Evolutionary conservation across 2,797 vertebrate species (phyloP).

Genomic region (Mus minutoides): DNA sequence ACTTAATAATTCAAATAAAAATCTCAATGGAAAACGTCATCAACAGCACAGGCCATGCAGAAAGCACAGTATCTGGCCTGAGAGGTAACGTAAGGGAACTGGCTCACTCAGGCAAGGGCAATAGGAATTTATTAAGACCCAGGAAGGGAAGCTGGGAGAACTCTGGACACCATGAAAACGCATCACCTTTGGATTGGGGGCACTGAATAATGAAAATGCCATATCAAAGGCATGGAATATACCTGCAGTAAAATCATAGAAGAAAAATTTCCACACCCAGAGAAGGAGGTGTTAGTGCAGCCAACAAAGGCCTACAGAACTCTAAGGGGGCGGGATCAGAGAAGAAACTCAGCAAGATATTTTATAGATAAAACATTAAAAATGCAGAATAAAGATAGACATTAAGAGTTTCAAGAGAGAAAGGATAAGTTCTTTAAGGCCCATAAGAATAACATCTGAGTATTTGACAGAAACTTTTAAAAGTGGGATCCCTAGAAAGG

Average conservation of each 20-base stretch:
- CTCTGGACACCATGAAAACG: background rate
- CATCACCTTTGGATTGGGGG: background rate
- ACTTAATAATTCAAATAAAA: background rate
- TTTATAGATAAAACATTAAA: background rate
- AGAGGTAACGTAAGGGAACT: background rate
- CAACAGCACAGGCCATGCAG: background rate
- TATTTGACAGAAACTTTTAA: background rate
- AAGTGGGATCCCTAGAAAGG: background rate
- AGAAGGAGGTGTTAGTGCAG: background rate
- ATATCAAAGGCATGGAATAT: background rate
- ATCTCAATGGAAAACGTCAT: background rate
- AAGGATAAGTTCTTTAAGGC: background rate
- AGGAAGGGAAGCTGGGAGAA: too few relatives aligned
- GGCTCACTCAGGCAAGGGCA: background rate
- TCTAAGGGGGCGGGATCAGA: too few relatives aligned
- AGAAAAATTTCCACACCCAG: background rate
- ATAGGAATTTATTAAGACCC: background rate
- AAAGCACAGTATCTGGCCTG: background rate
- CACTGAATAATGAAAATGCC: background rate
- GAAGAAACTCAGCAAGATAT: background rate
- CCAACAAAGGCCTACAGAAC: background rate
- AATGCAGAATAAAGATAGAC: background rate
- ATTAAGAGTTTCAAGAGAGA: background rate
- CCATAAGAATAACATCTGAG: background rate
- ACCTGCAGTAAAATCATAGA: background rate